phyloP scores from a whole-genome alignment of 2,888 invertebrate genomes.

The Callinectes sapidus region DNA sequence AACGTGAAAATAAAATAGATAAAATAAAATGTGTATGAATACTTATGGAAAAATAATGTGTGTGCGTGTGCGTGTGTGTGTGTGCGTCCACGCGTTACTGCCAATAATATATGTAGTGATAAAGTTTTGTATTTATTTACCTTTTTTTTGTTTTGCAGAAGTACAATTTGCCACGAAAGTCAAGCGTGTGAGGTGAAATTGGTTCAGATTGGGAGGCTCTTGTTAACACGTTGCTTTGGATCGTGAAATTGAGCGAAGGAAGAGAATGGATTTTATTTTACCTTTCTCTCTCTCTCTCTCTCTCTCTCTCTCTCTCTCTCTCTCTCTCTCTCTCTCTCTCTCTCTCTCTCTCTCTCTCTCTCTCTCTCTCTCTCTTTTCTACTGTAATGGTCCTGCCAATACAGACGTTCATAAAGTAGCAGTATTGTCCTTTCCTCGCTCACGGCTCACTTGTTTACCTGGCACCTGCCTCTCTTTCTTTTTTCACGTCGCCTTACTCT shows the following conservation, averaged over 20 bases:
- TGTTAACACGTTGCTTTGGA: not conserved
- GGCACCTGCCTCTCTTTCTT: not conserved
- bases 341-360: conserved; percentile 1
- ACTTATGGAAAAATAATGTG: not conserved
- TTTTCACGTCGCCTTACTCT: not conserved
- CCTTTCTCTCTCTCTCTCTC: not conserved
- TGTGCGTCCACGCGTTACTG: too few species aligned
- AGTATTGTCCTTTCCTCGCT: not conserved
- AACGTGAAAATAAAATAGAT: not conserved
- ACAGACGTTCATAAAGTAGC: not conserved
- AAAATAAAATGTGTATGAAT: not conserved
- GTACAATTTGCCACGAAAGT: not conserved
- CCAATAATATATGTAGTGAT: too few species aligned
- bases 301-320: too few species aligned
- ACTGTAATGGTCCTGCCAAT: not conserved
- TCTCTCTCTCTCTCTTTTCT: conserved; percentile 6
- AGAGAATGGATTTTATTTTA: not conserved
- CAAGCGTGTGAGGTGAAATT: not conserved
- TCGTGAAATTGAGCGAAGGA: not conserved
- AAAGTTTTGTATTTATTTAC: too few species aligned
- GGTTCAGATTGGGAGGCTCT: not conserved
- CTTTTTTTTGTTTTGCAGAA: not conserved
- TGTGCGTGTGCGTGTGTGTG: not conserved
- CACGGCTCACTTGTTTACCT: not conserved
- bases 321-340: not conserved